A percentile compares a stretch with the other conserved stretches of the same genome.
phyloP scores from a whole-genome alignment of 2,113 vertebrate genomes.

The Callospermophilus lateralis region DNA sequence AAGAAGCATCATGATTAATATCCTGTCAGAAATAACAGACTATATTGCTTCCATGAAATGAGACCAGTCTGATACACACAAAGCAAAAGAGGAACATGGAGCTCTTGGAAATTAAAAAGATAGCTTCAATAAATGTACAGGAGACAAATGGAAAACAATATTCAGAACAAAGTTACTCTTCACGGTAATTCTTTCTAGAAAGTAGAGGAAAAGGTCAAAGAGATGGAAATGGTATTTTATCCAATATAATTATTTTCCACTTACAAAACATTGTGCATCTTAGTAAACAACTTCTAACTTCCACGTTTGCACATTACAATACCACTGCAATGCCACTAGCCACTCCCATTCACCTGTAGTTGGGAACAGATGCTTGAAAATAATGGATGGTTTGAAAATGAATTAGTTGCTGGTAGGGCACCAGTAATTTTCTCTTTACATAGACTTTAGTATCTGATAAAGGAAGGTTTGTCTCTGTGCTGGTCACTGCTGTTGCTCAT shows the following conservation, averaged over 20 bases:
- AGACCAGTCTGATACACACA: not conserved
- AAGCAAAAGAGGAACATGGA: not conserved
- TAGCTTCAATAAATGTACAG: not conserved
- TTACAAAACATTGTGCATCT: not conserved
- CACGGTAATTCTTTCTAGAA: not conserved
- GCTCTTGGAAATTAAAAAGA: not conserved
- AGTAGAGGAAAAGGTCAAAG: not conserved
- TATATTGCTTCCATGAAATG: not conserved
- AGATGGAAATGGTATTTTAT: not conserved
- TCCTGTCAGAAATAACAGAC: not conserved
- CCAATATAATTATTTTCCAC: not conserved
- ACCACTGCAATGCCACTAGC: fast-evolving
- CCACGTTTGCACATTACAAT: not conserved
- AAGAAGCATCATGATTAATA: not conserved
- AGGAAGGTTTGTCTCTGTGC: not conserved
- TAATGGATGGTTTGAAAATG: not conserved
- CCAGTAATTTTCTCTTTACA: not conserved
- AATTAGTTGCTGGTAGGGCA: not conserved
- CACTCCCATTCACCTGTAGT: fast-evolving
- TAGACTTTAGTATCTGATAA: not conserved
- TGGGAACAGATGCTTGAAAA: not conserved
- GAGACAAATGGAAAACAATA: not conserved
- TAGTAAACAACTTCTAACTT: not conserved
- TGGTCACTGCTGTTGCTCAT: not conserved
- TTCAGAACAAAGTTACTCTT: not conserved